Evolutionary conservation across 2,113 vertebrate species (phyloP), one percentile per base, ranked within the genome.

Genomic region (Eptesicus fuscus): DNA sequence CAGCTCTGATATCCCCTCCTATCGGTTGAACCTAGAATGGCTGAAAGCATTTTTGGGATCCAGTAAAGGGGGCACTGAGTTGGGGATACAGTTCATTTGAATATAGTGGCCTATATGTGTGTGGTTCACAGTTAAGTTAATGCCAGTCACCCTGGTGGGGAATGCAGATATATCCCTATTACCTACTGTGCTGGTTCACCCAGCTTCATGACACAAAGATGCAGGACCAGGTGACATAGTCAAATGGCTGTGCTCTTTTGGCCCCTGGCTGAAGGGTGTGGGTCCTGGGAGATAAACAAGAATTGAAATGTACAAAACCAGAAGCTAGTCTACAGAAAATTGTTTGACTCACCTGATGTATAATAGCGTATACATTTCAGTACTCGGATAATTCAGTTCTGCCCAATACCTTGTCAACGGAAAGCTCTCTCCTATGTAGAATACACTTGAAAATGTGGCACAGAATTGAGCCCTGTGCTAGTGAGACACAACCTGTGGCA

Each of bases 331-430:
- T 25, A n/a, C 18, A 40, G 32, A 78, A 91, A 76, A 71, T 23
- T 40, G 28, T 67, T 85, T 83, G 11, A 73, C 2, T 90, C 59
- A 82, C 3, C 7, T 16, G 5, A 80, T 84, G 40, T 17, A 42
- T 49, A 95, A 77, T 74, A 84, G 35, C 63, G 23, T 28, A 82
- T 22, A 18, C 9, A 82, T 67, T 82, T 74, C 73, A 79, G 18
- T 42, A 63, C 85, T 90, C 11, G 14, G 28, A 49, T 82, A 82
- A 95, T 56, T 95, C 44, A 71, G 59, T 77, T 92, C 42, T 88
- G 67, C 76, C 0, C 32, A 78, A 89, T 35, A 92, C 7, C 5
- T 35, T 84, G n/a, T 93, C 23, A 95, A 61, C 17, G 30, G 23
- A 11, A 94, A 56, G n/a, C 76, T 93, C 40, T 91, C 25, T 22